Conservation (phyloP, 2,888 invertebrate genomes). For the Cantharis rufa region DNA sequence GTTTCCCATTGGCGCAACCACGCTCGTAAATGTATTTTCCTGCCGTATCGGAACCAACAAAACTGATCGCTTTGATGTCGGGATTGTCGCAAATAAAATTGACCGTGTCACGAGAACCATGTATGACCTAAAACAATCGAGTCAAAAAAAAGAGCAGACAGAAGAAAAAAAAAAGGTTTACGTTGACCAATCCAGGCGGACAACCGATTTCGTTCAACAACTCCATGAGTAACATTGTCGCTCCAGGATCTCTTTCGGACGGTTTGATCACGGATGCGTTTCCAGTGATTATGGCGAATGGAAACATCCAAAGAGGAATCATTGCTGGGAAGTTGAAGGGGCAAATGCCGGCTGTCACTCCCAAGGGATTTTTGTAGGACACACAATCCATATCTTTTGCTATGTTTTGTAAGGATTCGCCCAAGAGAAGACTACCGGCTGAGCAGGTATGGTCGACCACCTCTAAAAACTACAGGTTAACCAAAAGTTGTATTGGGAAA, state of each 20-base stretch:
- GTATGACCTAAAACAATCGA: slow-evolving; percentile 68
- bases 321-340: slow-evolving; percentile 99
- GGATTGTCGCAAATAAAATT: slow-evolving; percentile 98
- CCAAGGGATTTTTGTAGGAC: slow-evolving; percentile 89
- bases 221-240: slow-evolving; percentile 93
- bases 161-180: slow-evolving; percentile 45
- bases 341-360: slow-evolving; percentile 93
- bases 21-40: slow-evolving; percentile 95
- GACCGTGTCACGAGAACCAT: slow-evolving; percentile 92
- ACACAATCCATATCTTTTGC: slow-evolving; percentile 97
- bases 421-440: slow-evolving; percentile 88
- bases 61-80: slow-evolving; percentile 94
- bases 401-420: slow-evolving; percentile 85
- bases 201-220: slow-evolving; percentile 92
- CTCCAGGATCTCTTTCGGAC: slow-evolving; percentile 97
- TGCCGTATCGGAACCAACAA: slow-evolving; percentile 96
- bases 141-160: neutral
- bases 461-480: slow-evolving; percentile 62
- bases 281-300: slow-evolving; percentile 84
- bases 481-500: neutral
- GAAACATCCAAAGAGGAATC: slow-evolving; percentile 98
- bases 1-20: slow-evolving; percentile 85
- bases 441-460: slow-evolving; percentile 97
- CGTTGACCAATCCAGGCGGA: slow-evolving; percentile 94
- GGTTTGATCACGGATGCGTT: slow-evolving; percentile 96